phyloP scores from a whole-genome alignment of 2,888 invertebrate genomes.

The Cheilosia soror region DNA sequence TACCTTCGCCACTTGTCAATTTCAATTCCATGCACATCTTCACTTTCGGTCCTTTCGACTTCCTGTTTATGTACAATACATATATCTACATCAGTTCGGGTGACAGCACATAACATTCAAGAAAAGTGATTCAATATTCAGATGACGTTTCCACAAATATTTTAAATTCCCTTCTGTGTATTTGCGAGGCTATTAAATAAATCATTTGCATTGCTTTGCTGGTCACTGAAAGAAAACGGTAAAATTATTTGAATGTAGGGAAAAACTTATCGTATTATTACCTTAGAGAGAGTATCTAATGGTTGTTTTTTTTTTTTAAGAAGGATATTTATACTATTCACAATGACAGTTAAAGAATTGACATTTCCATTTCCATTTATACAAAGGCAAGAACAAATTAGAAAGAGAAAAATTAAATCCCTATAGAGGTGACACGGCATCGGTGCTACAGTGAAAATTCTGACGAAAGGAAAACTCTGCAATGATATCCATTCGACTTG shows the following conservation, averaged over 20 bases:
- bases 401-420: background rate
- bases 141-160: background rate
- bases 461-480: background rate
- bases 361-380: slow-evolving; percentile 46
- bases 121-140: slow-evolving; percentile 17
- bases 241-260: slow-evolving; percentile 21
- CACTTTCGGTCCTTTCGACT: no score
- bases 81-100: background rate
- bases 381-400: slow-evolving; percentile 39
- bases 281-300: slow-evolving; percentile 10
- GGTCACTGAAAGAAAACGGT: slow-evolving; percentile 30
- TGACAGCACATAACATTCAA: background rate
- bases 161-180: slow-evolving; percentile 26
- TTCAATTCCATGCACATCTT: slow-evolving; percentile 3
- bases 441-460: background rate
- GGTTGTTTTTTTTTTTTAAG: slow-evolving; percentile 12
- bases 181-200: slow-evolving; percentile 43
- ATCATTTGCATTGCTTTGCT: slow-evolving; percentile 31
- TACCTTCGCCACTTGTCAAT: slow-evolving; percentile 21
- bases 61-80: no score
- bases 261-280: slow-evolving; percentile 13
- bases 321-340: slow-evolving; percentile 12
- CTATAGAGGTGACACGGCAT: background rate
- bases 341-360: slow-evolving; percentile 40
- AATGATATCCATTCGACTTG: background rate